phyloP scores from a whole-genome alignment of 92 coral and sea anemone genomes.

The Porites cylindrica region DNA sequence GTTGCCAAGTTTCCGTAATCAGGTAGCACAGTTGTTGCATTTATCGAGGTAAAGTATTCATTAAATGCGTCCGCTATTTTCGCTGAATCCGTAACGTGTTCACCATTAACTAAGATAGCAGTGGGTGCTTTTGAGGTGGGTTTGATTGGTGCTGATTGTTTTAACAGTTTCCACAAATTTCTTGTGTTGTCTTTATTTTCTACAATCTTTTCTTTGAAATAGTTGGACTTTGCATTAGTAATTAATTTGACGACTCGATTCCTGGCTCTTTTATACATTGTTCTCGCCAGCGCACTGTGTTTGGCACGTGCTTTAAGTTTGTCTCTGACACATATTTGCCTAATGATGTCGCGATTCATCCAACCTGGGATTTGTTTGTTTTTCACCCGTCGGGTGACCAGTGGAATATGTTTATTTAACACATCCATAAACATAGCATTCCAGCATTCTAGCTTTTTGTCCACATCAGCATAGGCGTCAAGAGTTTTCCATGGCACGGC shows the following conservation, averaged over 20 bases:
- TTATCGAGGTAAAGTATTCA: too few species aligned
- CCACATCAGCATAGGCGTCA: neutral
- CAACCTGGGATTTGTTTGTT: constrained; percentile 20
- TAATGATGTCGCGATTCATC: too few species aligned
- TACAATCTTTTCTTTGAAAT: constrained; percentile 55
- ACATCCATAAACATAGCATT: constrained; percentile 28
- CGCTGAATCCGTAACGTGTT: too few species aligned
- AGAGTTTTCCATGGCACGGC: constrained; percentile 46
- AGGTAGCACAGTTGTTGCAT: too few species aligned
- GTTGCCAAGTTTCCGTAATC: too few species aligned
- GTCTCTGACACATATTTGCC: constrained; percentile 11
- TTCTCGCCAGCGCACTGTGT: neutral
- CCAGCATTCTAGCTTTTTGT: constrained; percentile 7
- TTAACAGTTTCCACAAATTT: constrained; percentile 41
- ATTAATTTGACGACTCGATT: constrained; percentile 50
- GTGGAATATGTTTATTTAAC: too few species aligned
- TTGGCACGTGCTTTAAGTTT: neutral
- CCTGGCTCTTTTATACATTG: neutral
- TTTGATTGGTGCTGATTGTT: too few species aligned
- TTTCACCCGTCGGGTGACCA: too few species aligned
- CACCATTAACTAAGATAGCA: too few species aligned
- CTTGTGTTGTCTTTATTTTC: constrained; percentile 55
- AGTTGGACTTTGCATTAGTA: constrained; percentile 40
- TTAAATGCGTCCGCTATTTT: too few species aligned
- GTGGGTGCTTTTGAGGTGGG: too few species aligned